Evolutionary conservation across 2,888 invertebrate genomes (phyloP).

Genomic region (Geophilus truncorum): DNA sequence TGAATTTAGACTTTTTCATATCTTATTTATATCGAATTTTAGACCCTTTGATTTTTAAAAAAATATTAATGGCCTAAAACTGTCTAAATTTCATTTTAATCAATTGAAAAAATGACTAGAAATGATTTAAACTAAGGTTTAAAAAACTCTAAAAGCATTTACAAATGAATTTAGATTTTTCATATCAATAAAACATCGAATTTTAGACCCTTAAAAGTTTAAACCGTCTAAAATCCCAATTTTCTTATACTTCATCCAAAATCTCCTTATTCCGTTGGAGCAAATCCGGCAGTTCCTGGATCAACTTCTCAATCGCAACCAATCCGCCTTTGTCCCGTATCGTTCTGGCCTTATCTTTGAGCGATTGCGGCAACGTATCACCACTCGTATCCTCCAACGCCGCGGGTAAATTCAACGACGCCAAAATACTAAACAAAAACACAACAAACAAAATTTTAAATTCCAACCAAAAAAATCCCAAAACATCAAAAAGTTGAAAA

Average conservation of each 20-base stretch:
- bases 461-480: not conserved
- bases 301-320: slow-evolving; percentile 62
- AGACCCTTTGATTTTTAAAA: too few relatives aligned
- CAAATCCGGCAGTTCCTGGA: slow-evolving; percentile 82
- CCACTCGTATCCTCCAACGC: slow-evolving; percentile 77
- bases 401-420: slow-evolving; percentile 94
- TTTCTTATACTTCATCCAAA: slow-evolving; percentile 69
- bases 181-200: too few relatives aligned
- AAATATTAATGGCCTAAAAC: too few relatives aligned
- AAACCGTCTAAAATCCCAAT: not conserved
- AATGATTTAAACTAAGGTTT: too few relatives aligned
- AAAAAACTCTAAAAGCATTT: too few relatives aligned
- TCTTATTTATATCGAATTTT: too few relatives aligned
- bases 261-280: slow-evolving; percentile 90
- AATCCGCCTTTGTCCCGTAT: slow-evolving; percentile 75
- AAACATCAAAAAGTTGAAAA: too few relatives aligned
- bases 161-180: too few relatives aligned
- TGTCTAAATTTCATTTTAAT: too few relatives aligned
- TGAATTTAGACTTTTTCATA: too few relatives aligned
- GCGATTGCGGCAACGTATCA: slow-evolving; percentile 75
- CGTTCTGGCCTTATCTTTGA: slow-evolving; percentile 75
- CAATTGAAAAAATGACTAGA: too few relatives aligned
- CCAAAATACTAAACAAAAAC: slow-evolving; percentile 60
- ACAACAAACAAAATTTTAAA: not conserved
- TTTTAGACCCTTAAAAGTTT: too few relatives aligned